Base-by-base conservation (phyloP, 2,888 invertebrate genomes). In the Synergus gifuensis region DNA sequence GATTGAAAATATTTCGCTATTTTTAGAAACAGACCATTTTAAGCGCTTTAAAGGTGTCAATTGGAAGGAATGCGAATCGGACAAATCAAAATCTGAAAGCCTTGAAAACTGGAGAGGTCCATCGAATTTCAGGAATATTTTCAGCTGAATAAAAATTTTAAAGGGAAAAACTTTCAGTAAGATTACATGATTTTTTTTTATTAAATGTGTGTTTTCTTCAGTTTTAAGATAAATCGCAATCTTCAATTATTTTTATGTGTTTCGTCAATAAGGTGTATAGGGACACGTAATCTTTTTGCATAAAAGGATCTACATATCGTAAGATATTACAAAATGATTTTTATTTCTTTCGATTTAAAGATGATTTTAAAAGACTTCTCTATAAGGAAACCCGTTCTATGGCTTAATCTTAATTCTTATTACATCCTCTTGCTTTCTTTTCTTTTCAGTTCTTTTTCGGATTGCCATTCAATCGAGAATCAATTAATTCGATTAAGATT, bases 361-460 rank as follows among this genome's bases (percentile, higher is more conserved):
- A 62, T 62, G 22, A 62, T 28, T 62, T 62, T 62, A 62, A 62
- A 12, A 62, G 22, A 62, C 22, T 62, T 11, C 62, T 62, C 62
- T 28, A 62, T 62, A 62, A 62, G 62, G 62, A 62, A 62, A 62
- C 62, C 22, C 62, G 62, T 28, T 62, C 28, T 28, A 62, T 62
- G 62, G 62, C 62, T 62, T 62, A 62, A 62, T 62, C 22, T 28
- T 28, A 28, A 62, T 62, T 62, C 28, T 28, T 22, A 62, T 62
- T 62, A 62, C 18, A 62, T 22, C 18, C 14, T 62, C 22, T 62
- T 18, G 62, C 62, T 62, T 62, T 62, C 18, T 62, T 62, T 28
- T 28, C 22, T 28, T 62, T 62, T 62, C 62, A 62, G 22, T 14
- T 28, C 62, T 28, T 62, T 62, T 62, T 62, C 12, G 28, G 11